These are phyloP conservation scores for Poecilia wingei DNA, from an alignment of 2,797 vertebrate species.

Conservation along the genomic window DNA sequence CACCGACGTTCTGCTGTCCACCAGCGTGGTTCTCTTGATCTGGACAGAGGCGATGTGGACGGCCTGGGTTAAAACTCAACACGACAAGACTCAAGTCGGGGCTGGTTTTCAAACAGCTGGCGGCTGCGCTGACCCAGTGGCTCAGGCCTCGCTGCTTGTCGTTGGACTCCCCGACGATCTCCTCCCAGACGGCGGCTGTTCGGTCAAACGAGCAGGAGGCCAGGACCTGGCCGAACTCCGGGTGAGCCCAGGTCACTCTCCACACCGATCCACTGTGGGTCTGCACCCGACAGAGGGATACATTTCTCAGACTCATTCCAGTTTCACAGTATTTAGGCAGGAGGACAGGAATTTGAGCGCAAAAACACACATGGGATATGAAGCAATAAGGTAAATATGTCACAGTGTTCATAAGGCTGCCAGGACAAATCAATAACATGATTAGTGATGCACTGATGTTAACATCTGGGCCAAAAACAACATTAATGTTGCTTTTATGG, in stretches of 20 bases:
- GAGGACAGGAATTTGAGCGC: neutral
- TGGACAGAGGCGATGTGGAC: slow-evolving; percentile 47
- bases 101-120: neutral
- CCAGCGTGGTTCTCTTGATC: slow-evolving; percentile 97
- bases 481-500: neutral
- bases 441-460: neutral
- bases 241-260: slow-evolving; percentile 98
- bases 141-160: slow-evolving; percentile 97
- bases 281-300: slow-evolving; percentile 62
- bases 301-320: neutral
- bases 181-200: slow-evolving; percentile 98
- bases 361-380: neutral
- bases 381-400: neutral
- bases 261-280: slow-evolving; percentile 98
- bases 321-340: neutral
- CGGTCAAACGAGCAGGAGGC: slow-evolving; percentile 97
- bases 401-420: neutral
- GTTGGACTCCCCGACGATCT: slow-evolving; percentile 99
- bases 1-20: slow-evolving; percentile 97
- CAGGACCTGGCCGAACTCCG: slow-evolving; percentile 97
- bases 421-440: neutral
- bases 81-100: neutral
- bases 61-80: neutral
- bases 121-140: slow-evolving; percentile 89
- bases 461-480: neutral